A percentile compares a stretch with the other conserved stretches of the same genome.
phyloP scores from a whole-genome alignment of 1,140 invertebrate genomes.

The Drosophila ambigua region DNA sequence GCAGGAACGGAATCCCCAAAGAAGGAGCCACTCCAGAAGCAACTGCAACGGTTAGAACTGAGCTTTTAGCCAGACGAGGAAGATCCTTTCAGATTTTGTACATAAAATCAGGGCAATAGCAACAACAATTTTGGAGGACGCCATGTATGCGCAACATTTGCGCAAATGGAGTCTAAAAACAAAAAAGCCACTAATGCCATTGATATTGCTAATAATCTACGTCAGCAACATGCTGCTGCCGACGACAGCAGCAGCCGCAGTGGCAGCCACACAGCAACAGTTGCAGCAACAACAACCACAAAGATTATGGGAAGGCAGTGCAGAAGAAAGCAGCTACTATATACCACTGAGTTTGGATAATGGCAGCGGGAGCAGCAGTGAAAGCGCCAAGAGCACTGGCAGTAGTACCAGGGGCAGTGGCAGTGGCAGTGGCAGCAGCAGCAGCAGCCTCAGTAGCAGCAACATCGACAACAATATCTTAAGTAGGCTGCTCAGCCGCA shows the following conservation, averaged over 20 bases:
- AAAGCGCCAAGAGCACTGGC: slow-evolving; percentile 14
- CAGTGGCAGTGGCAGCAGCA: slow-evolving; percentile 22
- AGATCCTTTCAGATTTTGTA: slow-evolving; percentile 54
- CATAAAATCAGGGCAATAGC: slow-evolving; percentile 76
- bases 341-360: slow-evolving; percentile 68
- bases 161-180: slow-evolving; percentile 84
- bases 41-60: slow-evolving; percentile 40
- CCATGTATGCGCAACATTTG: slow-evolving; percentile 84
- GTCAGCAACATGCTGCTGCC: slow-evolving; percentile 79
- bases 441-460: slow-evolving; percentile 38
- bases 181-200: slow-evolving; percentile 83
- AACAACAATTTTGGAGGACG: slow-evolving; percentile 80
- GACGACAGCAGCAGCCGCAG: slow-evolving; percentile 62
- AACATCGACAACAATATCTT: slow-evolving; percentile 65
- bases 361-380: slow-evolving; percentile 55
- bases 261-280: slow-evolving; percentile 39
- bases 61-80: slow-evolving; percentile 13
- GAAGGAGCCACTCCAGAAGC: slow-evolving; percentile 18
- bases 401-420: slow-evolving; percentile 28
- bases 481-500: slow-evolving; percentile 66
- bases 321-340: slow-evolving; percentile 71
- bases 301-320: slow-evolving; percentile 62
- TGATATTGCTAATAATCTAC: slow-evolving; percentile 76
- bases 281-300: slow-evolving; percentile 42
- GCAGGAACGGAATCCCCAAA: background rate